Percentiles rank a stretch among this genome's conserved stretches.
phyloP scores from a whole-genome alignment of 2,797 vertebrate species.

The Coranthus polyacanthus region DNA sequence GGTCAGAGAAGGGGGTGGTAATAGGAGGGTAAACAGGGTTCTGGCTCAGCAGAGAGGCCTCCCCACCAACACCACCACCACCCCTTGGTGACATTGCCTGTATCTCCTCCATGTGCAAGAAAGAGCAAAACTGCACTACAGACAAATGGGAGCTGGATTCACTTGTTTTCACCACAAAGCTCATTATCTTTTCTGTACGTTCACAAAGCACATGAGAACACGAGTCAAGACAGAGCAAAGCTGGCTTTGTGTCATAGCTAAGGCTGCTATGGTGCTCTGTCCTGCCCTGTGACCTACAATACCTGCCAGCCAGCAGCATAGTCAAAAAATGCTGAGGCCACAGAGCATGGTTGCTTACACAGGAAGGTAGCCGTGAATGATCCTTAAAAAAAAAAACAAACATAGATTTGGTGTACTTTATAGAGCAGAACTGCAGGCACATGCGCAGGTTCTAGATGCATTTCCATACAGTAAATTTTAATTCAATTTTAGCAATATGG shows the following conservation, averaged over 20 bases:
- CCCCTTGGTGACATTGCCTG: slow-evolving; percentile 55
- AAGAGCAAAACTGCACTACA: slow-evolving; percentile 6
- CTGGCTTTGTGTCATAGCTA: slow-evolving; percentile 43
- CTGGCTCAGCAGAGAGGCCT: slow-evolving; percentile 76
- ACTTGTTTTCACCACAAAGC: slow-evolving; percentile 30
- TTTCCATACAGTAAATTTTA: neutral
- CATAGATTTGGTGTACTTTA: slow-evolving; percentile 24
- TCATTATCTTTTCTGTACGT: slow-evolving; percentile 12
- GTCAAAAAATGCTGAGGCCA: slow-evolving; percentile 55
- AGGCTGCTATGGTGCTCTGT: slow-evolving; percentile 25
- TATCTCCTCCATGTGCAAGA: slow-evolving; percentile 26
- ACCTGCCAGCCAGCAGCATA: slow-evolving; percentile 38
- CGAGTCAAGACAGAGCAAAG: slow-evolving; percentile 8
- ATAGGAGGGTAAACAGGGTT: slow-evolving; percentile 73
- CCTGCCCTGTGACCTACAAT: slow-evolving; percentile 46
- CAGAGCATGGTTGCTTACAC: slow-evolving; percentile 40
- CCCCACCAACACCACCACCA: slow-evolving; percentile 22
- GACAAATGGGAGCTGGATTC: slow-evolving; percentile 27
- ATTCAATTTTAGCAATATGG: too few relatives aligned
- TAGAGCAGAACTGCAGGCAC: neutral
- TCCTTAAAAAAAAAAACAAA: slow-evolving; percentile 37
- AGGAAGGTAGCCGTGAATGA: slow-evolving; percentile 24
- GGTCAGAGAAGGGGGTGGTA: slow-evolving; percentile 71
- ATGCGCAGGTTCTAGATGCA: neutral
- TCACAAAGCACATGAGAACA: slow-evolving; percentile 12